Evolutionary conservation across 2,797 vertebrate genomes (phyloP).

Genomic region (Spheniscus humboldti): DNA sequence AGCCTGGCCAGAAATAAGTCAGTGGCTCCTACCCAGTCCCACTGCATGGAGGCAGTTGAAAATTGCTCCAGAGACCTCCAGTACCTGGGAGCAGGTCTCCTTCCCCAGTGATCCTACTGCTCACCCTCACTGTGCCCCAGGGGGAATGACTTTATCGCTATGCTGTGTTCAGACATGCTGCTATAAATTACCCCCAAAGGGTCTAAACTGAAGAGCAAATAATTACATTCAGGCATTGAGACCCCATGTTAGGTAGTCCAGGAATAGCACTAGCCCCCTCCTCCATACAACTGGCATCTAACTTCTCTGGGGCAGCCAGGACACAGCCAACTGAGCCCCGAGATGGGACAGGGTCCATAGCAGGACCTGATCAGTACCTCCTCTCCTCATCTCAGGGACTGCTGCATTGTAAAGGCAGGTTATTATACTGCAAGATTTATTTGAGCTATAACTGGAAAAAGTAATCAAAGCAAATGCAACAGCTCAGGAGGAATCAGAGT

Average conservation of each 20-base stretch:
- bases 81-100: neutral
- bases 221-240: neutral
- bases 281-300: neutral
- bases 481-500: slow-evolving; percentile 46
- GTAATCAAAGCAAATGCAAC: slow-evolving; percentile 46
- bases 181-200: neutral
- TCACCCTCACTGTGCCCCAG: neutral
- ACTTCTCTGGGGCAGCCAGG: neutral
- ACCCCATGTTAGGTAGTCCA: fast-evolving
- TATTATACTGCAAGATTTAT: neutral
- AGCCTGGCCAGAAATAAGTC: neutral
- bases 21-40: neutral
- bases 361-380: neutral
- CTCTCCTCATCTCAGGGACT: neutral
- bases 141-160: neutral
- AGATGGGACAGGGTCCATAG: neutral
- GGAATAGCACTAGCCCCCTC: neutral
- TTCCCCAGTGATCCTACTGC: neutral
- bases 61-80: neutral
- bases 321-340: neutral
- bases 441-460: slow-evolving; percentile 13
- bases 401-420: neutral
- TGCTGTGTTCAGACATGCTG: neutral
- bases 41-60: neutral
- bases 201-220: neutral